Conservation (phyloP, 2,888 invertebrate species). For the Phortica magna region DNA sequence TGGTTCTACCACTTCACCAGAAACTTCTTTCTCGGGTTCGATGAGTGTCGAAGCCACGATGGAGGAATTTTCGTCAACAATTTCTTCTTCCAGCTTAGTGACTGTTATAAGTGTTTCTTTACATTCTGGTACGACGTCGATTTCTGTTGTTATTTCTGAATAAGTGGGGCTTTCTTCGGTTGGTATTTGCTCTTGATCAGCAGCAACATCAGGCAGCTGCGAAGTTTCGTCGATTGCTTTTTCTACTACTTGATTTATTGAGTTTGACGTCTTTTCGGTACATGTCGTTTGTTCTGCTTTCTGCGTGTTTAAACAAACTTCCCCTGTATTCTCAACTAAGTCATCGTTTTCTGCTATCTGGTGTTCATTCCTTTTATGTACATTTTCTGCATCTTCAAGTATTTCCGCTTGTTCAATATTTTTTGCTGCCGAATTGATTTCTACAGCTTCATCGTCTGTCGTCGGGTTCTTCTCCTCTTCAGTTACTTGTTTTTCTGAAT, state of each 20-base stretch:
- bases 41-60: too few relatives aligned
- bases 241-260: neutral
- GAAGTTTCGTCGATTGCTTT: neutral
- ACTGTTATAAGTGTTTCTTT: neutral
- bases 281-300: neutral
- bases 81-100: slow-evolving; percentile 6
- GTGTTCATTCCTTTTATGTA: too few relatives aligned
- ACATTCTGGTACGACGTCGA: neutral
- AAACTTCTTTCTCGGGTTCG: slow-evolving; percentile 1
- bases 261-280: too few relatives aligned
- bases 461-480: too few relatives aligned
- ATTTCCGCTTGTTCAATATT: too few relatives aligned
- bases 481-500: too few relatives aligned
- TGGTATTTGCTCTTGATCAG: neutral
- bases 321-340: too few relatives aligned
- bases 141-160: neutral
- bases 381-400: too few relatives aligned
- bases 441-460: too few relatives aligned
- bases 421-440: too few relatives aligned
- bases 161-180: neutral
- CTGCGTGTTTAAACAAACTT: too few relatives aligned
- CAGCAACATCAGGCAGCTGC: neutral
- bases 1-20: neutral
- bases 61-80: slow-evolving; percentile 51
- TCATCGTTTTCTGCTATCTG: too few relatives aligned